phyloP scores from a whole-genome alignment of 2,797 vertebrate species.

The Carapus acus region DNA sequence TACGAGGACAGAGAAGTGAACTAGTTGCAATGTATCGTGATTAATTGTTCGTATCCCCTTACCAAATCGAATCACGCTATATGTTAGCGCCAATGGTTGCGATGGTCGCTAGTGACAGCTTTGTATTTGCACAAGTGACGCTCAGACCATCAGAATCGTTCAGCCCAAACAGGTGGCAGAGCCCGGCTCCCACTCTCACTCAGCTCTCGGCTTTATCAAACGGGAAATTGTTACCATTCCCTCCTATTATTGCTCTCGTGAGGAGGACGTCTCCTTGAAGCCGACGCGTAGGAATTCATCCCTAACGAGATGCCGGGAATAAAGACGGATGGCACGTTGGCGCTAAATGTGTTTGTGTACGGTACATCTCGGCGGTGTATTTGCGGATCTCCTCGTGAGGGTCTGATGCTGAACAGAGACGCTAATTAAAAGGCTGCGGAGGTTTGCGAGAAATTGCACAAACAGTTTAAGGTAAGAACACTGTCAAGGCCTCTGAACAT shows the following conservation, averaged over 20 bases:
- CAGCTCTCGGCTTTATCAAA: conserved; percentile 11
- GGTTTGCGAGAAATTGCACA: conserved; percentile 51
- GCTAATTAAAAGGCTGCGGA: conserved; percentile 49
- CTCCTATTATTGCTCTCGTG: conserved; percentile 13
- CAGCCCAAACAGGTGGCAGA: not conserved
- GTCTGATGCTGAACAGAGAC: conserved; percentile 28
- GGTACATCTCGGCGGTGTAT: conserved; percentile 4
- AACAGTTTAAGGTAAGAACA: conserved; percentile 53
- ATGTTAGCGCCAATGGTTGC: no score
- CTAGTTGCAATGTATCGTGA: no score
- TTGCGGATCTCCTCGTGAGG: no score
- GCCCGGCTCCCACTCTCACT: conserved; percentile 8
- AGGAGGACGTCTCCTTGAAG: conserved; percentile 17
- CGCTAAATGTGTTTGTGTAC: conserved; percentile 32
- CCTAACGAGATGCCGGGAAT: conserved; percentile 11
- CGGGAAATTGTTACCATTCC: not conserved
- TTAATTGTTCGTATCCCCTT: no score
- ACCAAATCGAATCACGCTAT: no score
- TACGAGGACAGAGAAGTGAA: no score
- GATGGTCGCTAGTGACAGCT: no score
- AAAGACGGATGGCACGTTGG: conserved; percentile 22
- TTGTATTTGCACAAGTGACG: no score
- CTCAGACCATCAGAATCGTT: not conserved
- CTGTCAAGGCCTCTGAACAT: conserved; percentile 55
- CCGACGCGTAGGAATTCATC: conserved; percentile 16